Conservation (phyloP, 1,140 invertebrate species). For the Ditylenchus dipsaci region DNA sequence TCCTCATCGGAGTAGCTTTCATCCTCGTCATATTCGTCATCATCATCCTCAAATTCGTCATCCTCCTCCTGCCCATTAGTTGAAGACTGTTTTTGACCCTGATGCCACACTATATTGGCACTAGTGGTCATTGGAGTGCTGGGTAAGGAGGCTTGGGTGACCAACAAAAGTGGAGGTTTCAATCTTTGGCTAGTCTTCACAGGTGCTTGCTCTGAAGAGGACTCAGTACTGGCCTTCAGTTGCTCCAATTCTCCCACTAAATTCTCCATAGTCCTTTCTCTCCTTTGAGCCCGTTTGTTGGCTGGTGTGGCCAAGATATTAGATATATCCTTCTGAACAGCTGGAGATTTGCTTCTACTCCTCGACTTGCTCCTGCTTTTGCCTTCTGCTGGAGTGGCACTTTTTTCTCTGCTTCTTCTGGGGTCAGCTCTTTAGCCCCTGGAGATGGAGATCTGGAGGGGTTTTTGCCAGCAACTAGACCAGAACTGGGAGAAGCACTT, state of each 20-base stretch:
- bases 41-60: conserved; percentile 1
- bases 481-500: conserved; percentile 1
- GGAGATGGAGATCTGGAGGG: neutral
- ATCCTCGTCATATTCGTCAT: conserved; percentile 7
- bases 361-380: conserved; percentile 6
- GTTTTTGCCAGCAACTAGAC: neutral
- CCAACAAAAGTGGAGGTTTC: conserved; percentile 14
- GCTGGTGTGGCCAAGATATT: neutral
- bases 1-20: conserved; percentile 1
- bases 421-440: neutral
- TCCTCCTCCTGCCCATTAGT: neutral
- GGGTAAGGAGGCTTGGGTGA: conserved; percentile 20
- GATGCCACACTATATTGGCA: neutral
- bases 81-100: conserved; percentile 4
- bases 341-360: neutral
- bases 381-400: neutral
- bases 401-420: conserved; percentile 3
- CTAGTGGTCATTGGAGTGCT: neutral
- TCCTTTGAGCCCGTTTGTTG: neutral
- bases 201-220: conserved; percentile 1
- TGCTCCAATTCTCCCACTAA: conserved; percentile 10
- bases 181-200: neutral
- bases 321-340: too few species aligned
- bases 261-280: conserved; percentile 14
- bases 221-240: neutral